Percentiles rank a stretch among this genome's conserved stretches.
These are phyloP conservation scores for Crotalus viridis DNA, from an alignment of 2,113 vertebrate species.

Conservation along the genomic window DNA sequence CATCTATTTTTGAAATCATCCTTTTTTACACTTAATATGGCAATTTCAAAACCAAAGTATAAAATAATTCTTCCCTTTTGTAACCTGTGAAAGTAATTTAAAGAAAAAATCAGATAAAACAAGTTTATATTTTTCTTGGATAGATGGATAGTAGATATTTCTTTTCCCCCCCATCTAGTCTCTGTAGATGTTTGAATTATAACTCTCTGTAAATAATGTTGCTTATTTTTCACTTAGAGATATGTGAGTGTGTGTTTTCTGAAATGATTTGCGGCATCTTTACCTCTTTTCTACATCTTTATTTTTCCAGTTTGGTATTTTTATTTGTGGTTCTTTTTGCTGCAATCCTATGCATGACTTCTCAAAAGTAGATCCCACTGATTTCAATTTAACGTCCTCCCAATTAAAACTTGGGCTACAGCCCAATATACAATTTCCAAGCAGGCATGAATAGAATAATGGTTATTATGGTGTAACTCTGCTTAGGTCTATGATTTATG, in stretches of 20 bases:
- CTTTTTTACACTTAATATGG: slow-evolving; percentile 33
- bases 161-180: slow-evolving; percentile 67
- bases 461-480: neutral
- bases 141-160: slow-evolving; percentile 34
- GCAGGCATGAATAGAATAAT: neutral
- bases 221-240: slow-evolving; percentile 60
- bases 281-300: slow-evolving; percentile 33
- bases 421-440: neutral
- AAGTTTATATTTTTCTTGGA: slow-evolving; percentile 30
- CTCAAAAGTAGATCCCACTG: neutral
- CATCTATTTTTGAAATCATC: slow-evolving; percentile 37
- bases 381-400: neutral
- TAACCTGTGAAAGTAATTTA: slow-evolving; percentile 35
- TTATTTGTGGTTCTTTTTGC: neutral
- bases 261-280: slow-evolving; percentile 46
- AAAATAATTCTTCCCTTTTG: slow-evolving; percentile 16
- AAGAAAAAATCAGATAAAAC: slow-evolving; percentile 46
- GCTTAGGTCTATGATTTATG: neutral
- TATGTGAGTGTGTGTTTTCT: slow-evolving; percentile 47
- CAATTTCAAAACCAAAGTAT: slow-evolving; percentile 33
- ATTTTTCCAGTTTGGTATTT: neutral
- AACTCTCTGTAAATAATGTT: slow-evolving; percentile 50
- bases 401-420: neutral
- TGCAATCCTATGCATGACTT: neutral
- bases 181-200: slow-evolving; percentile 56